Base-by-base conservation (phyloP, 2,797 vertebrate species). In the Cossypha niveicapilla region DNA sequence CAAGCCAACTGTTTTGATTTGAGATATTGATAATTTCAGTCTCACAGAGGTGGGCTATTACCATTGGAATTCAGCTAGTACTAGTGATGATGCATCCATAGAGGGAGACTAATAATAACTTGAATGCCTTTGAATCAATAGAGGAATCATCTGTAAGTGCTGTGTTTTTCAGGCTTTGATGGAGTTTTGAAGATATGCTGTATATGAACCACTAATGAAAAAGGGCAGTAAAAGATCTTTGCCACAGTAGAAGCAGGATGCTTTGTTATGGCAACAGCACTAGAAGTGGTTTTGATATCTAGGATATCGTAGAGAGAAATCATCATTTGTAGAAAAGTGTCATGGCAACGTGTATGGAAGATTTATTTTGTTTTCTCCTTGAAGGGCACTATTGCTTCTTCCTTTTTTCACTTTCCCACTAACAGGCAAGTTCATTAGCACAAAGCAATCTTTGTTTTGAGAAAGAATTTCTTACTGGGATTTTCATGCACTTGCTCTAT, bases 1-100 rank as follows among this genome's bases (percentile, higher is more conserved):
- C 34, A 32, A 87, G 47, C 13, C 54, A 61, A 28, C 32, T 86
- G 54, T 72, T 87, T 88, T 79, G 72, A 80, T 85, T 39, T 74
- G 61, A 87, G 45, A 11, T 80, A 92, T 83, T 88, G 94, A 94
- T 54, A 86, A 19, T 74, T 89, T 74, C 45, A 78, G 39, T 62
- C 42, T 88, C 66, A 53, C 56, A 71, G 35, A 32, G 18, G 35
- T 72, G 44, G 65, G 62, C 65, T 80, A 22, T 68, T 86, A 78
- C 39, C 42, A 39, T 0, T 89, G 65, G 62, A 89, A 93, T 30
- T 45, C 88, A 91, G 76, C 62, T 78, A 68, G 44, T 63, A 32
- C 53, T 78, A 24, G 37, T 63, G 50, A 61, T 74, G 75, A 86
- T 83, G 72, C 56, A 83, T 78, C 44, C 42, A 13, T 5, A 71